These are phyloP conservation scores for Tetramorium alpestre DNA, from an alignment of 1,140 invertebrate species.

Conservation along the genomic window DNA sequence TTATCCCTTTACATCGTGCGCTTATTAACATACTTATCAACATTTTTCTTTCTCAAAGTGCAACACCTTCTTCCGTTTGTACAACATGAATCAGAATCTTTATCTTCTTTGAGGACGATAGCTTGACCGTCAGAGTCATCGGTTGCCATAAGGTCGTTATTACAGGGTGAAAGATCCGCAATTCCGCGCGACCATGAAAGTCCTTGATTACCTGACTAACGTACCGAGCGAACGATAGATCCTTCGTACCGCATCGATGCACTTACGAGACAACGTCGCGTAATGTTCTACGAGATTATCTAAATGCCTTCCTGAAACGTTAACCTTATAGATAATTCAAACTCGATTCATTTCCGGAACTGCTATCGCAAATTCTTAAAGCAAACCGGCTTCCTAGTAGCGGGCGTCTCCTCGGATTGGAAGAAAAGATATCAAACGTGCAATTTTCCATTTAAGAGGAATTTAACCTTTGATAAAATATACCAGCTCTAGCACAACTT, in stretches of 20 bases:
- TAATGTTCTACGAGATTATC: slow-evolving; percentile 53
- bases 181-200: not conserved
- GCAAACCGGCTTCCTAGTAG: not conserved
- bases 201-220: not conserved
- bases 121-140: not conserved
- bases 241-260: not conserved
- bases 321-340: slow-evolving; percentile 47
- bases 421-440: not conserved
- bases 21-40: slow-evolving; percentile 33
- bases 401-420: not conserved
- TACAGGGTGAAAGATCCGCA: slow-evolving; percentile 14
- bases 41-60: slow-evolving; percentile 12
- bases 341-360: slow-evolving; percentile 40
- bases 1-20: slow-evolving; percentile 6
- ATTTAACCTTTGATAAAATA: slow-evolving; percentile 33
- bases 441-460: not conserved
- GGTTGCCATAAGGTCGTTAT: not conserved
- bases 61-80: slow-evolving; percentile 36
- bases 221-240: not conserved
- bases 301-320: slow-evolving; percentile 60
- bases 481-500: not conserved
- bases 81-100: slow-evolving; percentile 23
- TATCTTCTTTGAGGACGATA: slow-evolving; percentile 29
- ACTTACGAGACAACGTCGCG: slow-evolving; percentile 4
- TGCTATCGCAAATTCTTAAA: not conserved